A percentile compares a stretch with the other conserved stretches of the same genome.
Conservation (phyloP, 2,888 invertebrate genomes). For the Nymphalis urticae region DNA sequence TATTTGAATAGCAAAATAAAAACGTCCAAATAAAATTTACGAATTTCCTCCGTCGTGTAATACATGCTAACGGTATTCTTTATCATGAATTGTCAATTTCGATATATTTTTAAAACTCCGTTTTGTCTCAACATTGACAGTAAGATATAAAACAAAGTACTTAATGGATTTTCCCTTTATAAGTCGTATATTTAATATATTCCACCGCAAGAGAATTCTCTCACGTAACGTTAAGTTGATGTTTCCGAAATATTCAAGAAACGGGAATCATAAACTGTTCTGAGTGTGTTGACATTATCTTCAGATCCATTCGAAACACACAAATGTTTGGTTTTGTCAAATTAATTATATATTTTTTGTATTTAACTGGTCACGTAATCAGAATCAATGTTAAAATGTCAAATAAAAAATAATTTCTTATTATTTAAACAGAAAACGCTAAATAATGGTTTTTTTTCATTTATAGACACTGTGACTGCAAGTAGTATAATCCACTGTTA, state of each 20-base stretch:
- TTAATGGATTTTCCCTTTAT: slow-evolving; percentile 10
- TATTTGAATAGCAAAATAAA: no score
- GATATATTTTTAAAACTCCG: slow-evolving; percentile 5
- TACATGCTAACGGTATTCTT: neutral
- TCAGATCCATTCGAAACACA: neutral
- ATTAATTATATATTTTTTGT: neutral
- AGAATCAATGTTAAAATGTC: neutral
- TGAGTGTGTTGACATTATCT: neutral
- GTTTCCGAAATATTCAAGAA: slow-evolving; percentile 12
- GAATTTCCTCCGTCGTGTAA: neutral
- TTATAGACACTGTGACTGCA: no score
- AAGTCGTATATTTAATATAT: slow-evolving; percentile 8
- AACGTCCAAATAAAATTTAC: no score
- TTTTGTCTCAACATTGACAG: slow-evolving; percentile 11
- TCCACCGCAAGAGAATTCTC: slow-evolving; percentile 17
- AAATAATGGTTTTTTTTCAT: no score
- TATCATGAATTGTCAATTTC: slow-evolving; percentile 5
- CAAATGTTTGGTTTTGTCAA: neutral
- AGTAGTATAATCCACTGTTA: no score
- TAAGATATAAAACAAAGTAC: slow-evolving; percentile 18
- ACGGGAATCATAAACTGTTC: slow-evolving; percentile 1
- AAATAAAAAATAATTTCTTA: no score
- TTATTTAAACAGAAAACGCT: no score
- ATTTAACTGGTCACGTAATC: neutral
- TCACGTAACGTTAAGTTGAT: slow-evolving; percentile 21